Evolutionary conservation across 2,888 invertebrate genomes (phyloP).

Genomic region (Xylota segnis): DNA sequence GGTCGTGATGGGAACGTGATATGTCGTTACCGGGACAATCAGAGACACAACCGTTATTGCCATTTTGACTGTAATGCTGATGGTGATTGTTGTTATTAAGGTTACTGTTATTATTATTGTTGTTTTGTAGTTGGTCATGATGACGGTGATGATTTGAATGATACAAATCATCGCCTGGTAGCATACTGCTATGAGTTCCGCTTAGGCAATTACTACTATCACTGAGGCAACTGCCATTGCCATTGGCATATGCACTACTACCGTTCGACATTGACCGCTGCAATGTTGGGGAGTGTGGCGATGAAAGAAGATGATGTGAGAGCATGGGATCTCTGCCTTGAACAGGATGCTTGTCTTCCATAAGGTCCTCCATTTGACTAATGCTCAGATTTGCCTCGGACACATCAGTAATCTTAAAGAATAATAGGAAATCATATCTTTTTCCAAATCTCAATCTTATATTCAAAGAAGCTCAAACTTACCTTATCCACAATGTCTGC

Average conservation of each 20-base stretch:
- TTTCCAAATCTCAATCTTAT: too few species aligned
- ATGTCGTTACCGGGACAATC: slow-evolving; percentile 57
- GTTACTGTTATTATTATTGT: slow-evolving; percentile 63
- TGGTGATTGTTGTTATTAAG: slow-evolving; percentile 68
- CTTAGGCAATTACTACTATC: slow-evolving; percentile 55
- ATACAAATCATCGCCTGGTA: slow-evolving; percentile 56
- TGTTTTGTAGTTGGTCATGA: slow-evolving; percentile 50
- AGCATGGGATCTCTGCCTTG: slow-evolving; percentile 88
- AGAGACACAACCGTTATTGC: slow-evolving; percentile 67
- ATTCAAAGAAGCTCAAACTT: slow-evolving; percentile 61
- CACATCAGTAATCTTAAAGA: slow-evolving; percentile 85
- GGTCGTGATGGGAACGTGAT: slow-evolving; percentile 70
- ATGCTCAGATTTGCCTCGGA: slow-evolving; percentile 86
- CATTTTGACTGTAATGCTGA: slow-evolving; percentile 62
- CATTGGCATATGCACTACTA: slow-evolving; percentile 76
- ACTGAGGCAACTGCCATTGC: slow-evolving; percentile 58
- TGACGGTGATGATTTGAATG: slow-evolving; percentile 41
- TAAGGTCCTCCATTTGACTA: slow-evolving; percentile 88
- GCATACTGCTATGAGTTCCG: slow-evolving; percentile 45
- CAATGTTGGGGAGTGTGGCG: slow-evolving; percentile 85
- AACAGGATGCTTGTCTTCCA: slow-evolving; percentile 87
- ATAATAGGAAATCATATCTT: slow-evolving; percentile 37
- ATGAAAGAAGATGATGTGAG: slow-evolving; percentile 83
- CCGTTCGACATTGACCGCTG: slow-evolving; percentile 77
- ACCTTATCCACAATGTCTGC: slow-evolving; percentile 84